Conservation (phyloP, 2,888 invertebrate species). For the Cartodere bifasciata region DNA sequence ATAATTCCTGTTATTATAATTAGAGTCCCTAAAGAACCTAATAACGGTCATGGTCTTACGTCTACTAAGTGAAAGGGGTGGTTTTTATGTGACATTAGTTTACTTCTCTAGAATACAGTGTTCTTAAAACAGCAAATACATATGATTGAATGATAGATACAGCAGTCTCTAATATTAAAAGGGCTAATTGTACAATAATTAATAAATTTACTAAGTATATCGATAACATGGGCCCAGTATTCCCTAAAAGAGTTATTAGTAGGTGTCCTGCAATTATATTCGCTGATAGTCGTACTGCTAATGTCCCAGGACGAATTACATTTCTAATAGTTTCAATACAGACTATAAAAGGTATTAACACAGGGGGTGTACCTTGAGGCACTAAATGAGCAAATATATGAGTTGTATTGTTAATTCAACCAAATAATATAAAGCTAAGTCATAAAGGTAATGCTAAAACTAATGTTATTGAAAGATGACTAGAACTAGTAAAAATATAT, state of each 20-base stretch:
- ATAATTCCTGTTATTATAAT: constrained; percentile 43
- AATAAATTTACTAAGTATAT: constrained; percentile 20
- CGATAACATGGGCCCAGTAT: constrained; percentile 27
- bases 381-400: constrained; percentile 56
- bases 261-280: constrained; percentile 67
- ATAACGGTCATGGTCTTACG: constrained; percentile 51
- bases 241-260: constrained; percentile 48
- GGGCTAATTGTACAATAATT: constrained; percentile 19
- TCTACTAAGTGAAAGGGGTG: constrained; percentile 55
- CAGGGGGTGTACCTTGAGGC: constrained; percentile 49
- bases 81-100: constrained; percentile 42
- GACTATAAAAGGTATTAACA: constrained; percentile 60
- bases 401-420: constrained; percentile 48
- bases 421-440: constrained; percentile 51
- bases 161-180: constrained; percentile 45
- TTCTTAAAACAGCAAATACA: constrained; percentile 51
- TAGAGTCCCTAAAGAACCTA: constrained; percentile 46
- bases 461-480: constrained; percentile 48
- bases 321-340: constrained; percentile 64
- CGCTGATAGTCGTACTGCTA: constrained; percentile 59
- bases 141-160: constrained; percentile 55
- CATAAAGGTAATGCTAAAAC: constrained; percentile 49
- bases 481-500: constrained; percentile 57
- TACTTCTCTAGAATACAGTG: constrained; percentile 55
- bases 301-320: constrained; percentile 54